Evolutionary conservation across 2,113 vertebrate genomes (phyloP), one percentile per base, ranked within the genome.

Genomic region (Zosterops borbonicus): DNA sequence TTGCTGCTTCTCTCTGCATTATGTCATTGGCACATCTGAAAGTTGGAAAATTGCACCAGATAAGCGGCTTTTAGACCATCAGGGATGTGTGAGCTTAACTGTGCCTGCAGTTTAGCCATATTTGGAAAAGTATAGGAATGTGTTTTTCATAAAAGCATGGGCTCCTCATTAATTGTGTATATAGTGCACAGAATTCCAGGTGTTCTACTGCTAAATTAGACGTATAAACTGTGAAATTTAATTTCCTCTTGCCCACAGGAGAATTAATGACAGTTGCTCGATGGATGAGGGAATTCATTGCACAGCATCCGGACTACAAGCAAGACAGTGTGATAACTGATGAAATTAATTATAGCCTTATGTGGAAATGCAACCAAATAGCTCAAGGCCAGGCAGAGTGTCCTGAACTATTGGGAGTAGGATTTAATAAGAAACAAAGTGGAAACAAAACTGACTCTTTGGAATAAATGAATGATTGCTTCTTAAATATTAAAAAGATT

Each of bases 201-300:
- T 58, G 31, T 77, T 4, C 0, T 47, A 14, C 42, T 65, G 77
- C n/a, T 78, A 17, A 59, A 37, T 56, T 29, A 41, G 15, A 8
- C 68, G 31, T 50, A 33, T 78, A 35, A 87, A 77, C 59, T 63
- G 12, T 94, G 55, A 49, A 42, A 56, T 83, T 15, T 82, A 5
- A 50, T 47, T 73, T 89, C 20, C 37, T 25, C 21, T 90, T 91
- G 49, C 58, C 59, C n/a, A 14, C 92, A 99, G 99, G 99, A 65
- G 99, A 99, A 37, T 94, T 99, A 93, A 99, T 99, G 99, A 99
- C 99, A 44, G 99, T 98, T 96, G 99, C 99, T 59, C 98, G 98
- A 65, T 99, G 99, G 99, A 99, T 99, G 99, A 98, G 99, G 95
- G 99, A 99, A 29, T 99, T 99, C 90, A 98, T 99, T 0, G 94